These are phyloP conservation scores for Gymnorhina tibicen DNA, from an alignment of 2,113 vertebrate species.

Conservation along the genomic window DNA sequence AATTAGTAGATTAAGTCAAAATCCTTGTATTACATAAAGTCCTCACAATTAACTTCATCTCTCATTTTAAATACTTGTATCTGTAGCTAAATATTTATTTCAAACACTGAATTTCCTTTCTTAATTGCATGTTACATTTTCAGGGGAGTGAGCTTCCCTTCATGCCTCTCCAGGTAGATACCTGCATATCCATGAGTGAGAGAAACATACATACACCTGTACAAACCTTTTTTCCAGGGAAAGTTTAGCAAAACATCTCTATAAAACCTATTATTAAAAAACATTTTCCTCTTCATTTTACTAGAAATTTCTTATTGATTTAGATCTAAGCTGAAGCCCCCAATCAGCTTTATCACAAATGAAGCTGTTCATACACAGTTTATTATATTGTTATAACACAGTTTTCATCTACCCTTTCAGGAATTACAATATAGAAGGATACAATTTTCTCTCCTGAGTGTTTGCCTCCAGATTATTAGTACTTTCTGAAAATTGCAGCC, in stretches of 20 bases:
- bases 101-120: background rate
- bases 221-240: background rate
- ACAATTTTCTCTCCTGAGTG: background rate
- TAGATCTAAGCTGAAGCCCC: background rate
- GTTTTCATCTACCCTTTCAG: background rate
- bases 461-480: background rate
- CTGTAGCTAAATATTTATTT: background rate
- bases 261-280: background rate
- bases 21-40: background rate
- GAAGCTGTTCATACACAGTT: background rate
- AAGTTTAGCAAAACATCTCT: background rate
- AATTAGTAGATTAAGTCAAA: background rate
- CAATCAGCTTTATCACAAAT: background rate
- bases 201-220: background rate
- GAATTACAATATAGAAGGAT: background rate
- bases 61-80: background rate
- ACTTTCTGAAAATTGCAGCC: background rate
- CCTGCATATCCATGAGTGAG: background rate
- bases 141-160: background rate
- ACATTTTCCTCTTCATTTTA: background rate
- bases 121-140: background rate
- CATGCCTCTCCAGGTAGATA: background rate
- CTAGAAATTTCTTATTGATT: background rate
- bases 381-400: background rate
- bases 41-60: background rate